Evolutionary conservation across 2,797 vertebrate genomes (phyloP).

Genomic region (Arrhamphus sclerolepis): DNA sequence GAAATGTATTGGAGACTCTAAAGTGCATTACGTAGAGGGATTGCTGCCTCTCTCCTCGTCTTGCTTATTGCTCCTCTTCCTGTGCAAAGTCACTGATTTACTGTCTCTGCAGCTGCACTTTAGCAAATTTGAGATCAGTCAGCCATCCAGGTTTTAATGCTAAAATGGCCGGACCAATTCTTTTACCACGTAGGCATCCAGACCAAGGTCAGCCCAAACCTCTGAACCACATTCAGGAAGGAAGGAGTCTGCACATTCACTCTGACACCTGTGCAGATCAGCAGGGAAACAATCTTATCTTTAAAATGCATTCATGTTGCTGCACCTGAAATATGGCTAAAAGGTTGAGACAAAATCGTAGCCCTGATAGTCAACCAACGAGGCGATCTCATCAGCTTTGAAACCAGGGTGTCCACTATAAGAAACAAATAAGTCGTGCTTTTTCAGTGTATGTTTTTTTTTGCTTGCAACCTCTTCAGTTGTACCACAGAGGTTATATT

Average conservation of each 20-base stretch:
- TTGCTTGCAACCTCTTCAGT: not conserved
- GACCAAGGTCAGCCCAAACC: constrained; percentile 27
- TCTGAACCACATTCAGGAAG: constrained; percentile 16
- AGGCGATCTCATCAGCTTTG: constrained; percentile 14
- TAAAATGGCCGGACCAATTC: constrained; percentile 12
- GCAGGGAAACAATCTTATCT: constrained; percentile 32
- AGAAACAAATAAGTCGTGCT: no score
- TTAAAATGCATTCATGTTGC: constrained; percentile 14
- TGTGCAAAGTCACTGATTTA: constrained; percentile 39
- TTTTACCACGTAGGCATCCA: constrained; percentile 17
- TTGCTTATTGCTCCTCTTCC: constrained; percentile 47
- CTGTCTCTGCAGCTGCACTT: constrained; percentile 38
- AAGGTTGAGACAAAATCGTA: constrained; percentile 15
- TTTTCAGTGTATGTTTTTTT: not conserved
- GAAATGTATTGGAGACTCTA: constrained; percentile 46
- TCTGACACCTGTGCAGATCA: constrained; percentile 21
- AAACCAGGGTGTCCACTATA: not conserved
- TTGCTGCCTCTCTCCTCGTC: constrained; percentile 25
- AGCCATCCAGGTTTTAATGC: constrained; percentile 11
- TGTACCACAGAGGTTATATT: no score
- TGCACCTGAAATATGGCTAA: constrained; percentile 29
- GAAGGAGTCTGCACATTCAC: constrained; percentile 23
- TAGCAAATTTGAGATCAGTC: constrained; percentile 33
- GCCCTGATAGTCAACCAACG: constrained; percentile 22
- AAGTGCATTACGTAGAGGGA: constrained; percentile 61